phyloP scores from a whole-genome alignment of 2,888 invertebrate species.

The Palloptera scutellata region DNA sequence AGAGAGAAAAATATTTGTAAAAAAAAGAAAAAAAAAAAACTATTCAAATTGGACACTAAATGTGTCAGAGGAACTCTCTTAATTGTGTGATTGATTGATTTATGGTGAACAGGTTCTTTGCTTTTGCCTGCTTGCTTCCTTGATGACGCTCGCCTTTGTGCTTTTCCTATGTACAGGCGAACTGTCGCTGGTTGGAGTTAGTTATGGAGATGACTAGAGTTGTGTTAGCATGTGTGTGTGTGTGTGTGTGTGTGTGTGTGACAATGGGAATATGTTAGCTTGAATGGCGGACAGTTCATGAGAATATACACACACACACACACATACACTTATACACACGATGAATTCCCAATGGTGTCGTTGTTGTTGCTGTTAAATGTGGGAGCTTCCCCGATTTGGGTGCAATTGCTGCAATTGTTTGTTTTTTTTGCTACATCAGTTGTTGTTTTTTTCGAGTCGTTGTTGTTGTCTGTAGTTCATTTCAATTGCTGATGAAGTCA shows the following conservation, averaged over 20 bases:
- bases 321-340: not conserved
- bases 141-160: slow-evolving; percentile 22
- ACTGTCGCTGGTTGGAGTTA: not conserved
- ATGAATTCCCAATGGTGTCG: not conserved
- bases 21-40: slow-evolving; percentile 18
- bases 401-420: slow-evolving; percentile 4
- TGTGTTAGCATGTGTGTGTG: not conserved
- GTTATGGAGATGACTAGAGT: not conserved
- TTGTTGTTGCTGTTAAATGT: not conserved
- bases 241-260: slow-evolving; percentile 24
- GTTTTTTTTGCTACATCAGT: slow-evolving; percentile 36
- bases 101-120: slow-evolving; percentile 49
- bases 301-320: not conserved
- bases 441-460: slow-evolving; percentile 29
- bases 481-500: too few relatives aligned
- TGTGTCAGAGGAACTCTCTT: slow-evolving; percentile 55
- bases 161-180: not conserved
- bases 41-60: slow-evolving; percentile 55
- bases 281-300: not conserved
- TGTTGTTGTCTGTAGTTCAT: slow-evolving; percentile 10
- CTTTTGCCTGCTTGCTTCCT: slow-evolving; percentile 14
- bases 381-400: not conserved
- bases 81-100: slow-evolving; percentile 59
- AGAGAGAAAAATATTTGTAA: too few relatives aligned
- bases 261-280: slow-evolving; percentile 7